Percentiles rank a stretch among this genome's conserved stretches.
These are phyloP conservation scores for Micoletzkya japonica DNA, from an alignment of 2,888 invertebrate species.

Conservation along the genomic window DNA sequence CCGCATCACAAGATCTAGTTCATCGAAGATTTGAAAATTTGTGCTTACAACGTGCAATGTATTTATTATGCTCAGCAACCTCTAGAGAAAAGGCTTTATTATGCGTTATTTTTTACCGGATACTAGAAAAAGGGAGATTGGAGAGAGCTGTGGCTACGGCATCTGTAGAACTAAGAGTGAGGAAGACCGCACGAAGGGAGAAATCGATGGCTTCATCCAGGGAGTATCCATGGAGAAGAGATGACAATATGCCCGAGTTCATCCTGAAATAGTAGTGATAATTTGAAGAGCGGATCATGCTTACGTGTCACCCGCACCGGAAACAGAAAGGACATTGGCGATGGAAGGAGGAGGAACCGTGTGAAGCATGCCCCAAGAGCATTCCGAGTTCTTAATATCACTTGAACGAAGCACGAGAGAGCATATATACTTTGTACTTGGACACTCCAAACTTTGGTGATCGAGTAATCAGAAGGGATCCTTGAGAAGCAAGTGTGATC, in stretches of 20 bases:
- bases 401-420: not conserved
- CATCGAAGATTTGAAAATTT: no score
- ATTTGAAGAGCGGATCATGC: not conserved
- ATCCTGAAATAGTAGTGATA: not conserved
- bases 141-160: not conserved
- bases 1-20: slow-evolving; percentile 38
- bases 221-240: slow-evolving; percentile 17
- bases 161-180: slow-evolving; percentile 17
- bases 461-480: slow-evolving; percentile 7
- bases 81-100: no score
- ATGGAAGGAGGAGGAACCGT: slow-evolving; percentile 24
- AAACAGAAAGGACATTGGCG: slow-evolving; percentile 51
- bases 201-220: slow-evolving; percentile 7
- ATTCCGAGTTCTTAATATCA: not conserved
- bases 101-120: no score
- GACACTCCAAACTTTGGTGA: not conserved
- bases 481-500: slow-evolving; percentile 14
- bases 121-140: no score
- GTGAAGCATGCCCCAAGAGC: slow-evolving; percentile 1
- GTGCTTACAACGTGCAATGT: no score
- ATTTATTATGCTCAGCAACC: no score
- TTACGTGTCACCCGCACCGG: slow-evolving; percentile 58
- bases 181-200: slow-evolving; percentile 9
- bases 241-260: slow-evolving; percentile 13
- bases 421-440: not conserved